Conservation (phyloP, 2,113 vertebrate species). For the Nannospalax galili region DNA sequence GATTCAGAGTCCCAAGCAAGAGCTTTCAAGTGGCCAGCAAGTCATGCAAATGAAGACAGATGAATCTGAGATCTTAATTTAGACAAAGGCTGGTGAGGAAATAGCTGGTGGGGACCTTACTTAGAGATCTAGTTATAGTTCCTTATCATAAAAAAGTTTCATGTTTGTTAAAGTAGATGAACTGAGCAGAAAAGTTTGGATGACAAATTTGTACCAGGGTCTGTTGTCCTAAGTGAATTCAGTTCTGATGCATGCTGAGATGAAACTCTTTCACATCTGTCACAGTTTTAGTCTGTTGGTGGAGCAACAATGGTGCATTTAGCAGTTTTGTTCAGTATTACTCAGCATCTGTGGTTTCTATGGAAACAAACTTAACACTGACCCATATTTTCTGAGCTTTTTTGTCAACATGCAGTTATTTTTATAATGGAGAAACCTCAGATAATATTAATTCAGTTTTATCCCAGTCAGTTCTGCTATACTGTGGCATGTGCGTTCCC, state of each 20-base stretch:
- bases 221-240: slow-evolving; percentile 46
- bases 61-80: slow-evolving; percentile 38
- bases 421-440: slow-evolving; percentile 49
- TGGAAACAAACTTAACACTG: slow-evolving; percentile 65
- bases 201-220: not conserved
- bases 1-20: not conserved
- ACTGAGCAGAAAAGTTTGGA: slow-evolving; percentile 31
- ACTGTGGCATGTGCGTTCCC: not conserved
- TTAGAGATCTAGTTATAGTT: slow-evolving; percentile 27
- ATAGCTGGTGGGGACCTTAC: not conserved
- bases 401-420: slow-evolving; percentile 5
- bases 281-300: slow-evolving; percentile 39
- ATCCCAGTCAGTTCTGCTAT: not conserved
- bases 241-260: slow-evolving; percentile 26
- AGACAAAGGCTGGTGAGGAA: not conserved
- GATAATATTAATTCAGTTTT: slow-evolving; percentile 49
- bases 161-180: slow-evolving; percentile 37
- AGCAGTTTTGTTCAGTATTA: slow-evolving; percentile 54
- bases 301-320: slow-evolving; percentile 42
- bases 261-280: not conserved
- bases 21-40: not conserved
- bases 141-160: slow-evolving; percentile 11
- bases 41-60: not conserved
- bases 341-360: slow-evolving; percentile 67
- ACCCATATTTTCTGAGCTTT: slow-evolving; percentile 53